Evolutionary conservation across 1,140 invertebrate species (phyloP).

Genomic region (Aphis gossypii): DNA sequence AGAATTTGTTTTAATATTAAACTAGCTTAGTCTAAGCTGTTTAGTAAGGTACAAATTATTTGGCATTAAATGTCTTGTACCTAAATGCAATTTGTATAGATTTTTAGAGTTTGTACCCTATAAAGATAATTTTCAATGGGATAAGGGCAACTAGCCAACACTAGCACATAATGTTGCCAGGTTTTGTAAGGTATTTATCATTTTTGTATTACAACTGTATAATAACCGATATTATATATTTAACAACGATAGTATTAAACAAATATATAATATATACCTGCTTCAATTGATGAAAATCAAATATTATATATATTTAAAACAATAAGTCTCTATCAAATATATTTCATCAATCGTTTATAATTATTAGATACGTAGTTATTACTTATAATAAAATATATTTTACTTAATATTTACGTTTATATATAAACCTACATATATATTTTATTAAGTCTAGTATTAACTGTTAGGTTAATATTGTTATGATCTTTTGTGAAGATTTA

Average conservation of each 20-base stretch:
- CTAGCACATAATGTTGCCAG: constrained; percentile 18
- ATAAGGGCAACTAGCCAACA: constrained; percentile 24
- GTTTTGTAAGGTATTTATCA: constrained; percentile 32
- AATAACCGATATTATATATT: not conserved
- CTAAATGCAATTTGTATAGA: not conserved
- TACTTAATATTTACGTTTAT: too few species aligned
- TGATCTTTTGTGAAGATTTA: not conserved
- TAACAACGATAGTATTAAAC: not conserved
- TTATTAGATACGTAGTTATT: too few species aligned
- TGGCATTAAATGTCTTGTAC: not conserved
- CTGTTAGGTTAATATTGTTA: not conserved
- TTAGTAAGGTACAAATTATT: not conserved
- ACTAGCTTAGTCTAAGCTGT: not conserved
- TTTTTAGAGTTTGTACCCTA: constrained; percentile 23
- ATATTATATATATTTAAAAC: too few species aligned
- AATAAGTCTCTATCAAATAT: too few species aligned
- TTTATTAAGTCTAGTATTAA: not conserved
- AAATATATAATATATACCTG: not conserved
- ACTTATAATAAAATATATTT: too few species aligned
- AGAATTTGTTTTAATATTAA: not conserved
- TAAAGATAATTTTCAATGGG: constrained; percentile 46
- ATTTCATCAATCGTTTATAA: too few species aligned
- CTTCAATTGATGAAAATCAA: too few species aligned
- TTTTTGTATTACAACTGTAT: not conserved
- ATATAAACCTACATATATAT: too few species aligned